Conservation (phyloP, 1,140 invertebrate genomes). For the Nomia melanderi region DNA sequence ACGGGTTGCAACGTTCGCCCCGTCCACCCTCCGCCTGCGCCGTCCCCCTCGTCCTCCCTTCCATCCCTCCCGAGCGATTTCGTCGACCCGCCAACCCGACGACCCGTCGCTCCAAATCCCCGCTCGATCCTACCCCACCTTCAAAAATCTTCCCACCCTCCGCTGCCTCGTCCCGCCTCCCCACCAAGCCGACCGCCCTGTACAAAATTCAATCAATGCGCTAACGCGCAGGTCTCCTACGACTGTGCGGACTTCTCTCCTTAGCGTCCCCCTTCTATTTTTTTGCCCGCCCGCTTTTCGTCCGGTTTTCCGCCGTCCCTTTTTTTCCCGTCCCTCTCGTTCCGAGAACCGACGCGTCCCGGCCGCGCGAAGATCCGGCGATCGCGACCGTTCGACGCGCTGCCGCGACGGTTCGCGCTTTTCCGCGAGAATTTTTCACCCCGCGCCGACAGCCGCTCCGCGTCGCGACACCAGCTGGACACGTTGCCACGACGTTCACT, state of each 20-base stretch:
- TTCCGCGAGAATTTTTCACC: too few relatives aligned
- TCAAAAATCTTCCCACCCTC: conserved; percentile 53
- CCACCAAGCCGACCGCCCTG: conserved; percentile 24
- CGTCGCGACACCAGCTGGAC: too few relatives aligned
- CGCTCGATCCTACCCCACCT: conserved; percentile 40
- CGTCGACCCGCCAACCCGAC: conserved; percentile 20
- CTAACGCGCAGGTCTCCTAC: conserved; percentile 49
- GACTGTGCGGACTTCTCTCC: conserved; percentile 37
- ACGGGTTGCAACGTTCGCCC: conserved; percentile 37
- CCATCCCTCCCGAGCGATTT: conserved; percentile 19
- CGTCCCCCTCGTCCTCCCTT: too few relatives aligned
- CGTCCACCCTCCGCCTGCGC: not conserved
- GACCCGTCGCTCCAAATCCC: conserved; percentile 42
- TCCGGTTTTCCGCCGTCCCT: not conserved
- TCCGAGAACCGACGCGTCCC: conserved; percentile 4
- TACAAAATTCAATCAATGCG: conserved; percentile 68
- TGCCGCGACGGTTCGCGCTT: too few relatives aligned
- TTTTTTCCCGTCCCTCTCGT: not conserved
- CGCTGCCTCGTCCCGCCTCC: not conserved
- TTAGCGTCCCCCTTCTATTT: conserved; percentile 27
- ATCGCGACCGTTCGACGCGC: not conserved
- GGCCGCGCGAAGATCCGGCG: conserved; percentile 1
- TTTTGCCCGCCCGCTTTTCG: too few relatives aligned
- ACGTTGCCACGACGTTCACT: too few relatives aligned
- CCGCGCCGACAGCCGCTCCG: too few relatives aligned